Evolutionary conservation across 2,888 invertebrate species (phyloP), one percentile per base, ranked within the genome.

Genomic region (Papilio demoleus): DNA sequence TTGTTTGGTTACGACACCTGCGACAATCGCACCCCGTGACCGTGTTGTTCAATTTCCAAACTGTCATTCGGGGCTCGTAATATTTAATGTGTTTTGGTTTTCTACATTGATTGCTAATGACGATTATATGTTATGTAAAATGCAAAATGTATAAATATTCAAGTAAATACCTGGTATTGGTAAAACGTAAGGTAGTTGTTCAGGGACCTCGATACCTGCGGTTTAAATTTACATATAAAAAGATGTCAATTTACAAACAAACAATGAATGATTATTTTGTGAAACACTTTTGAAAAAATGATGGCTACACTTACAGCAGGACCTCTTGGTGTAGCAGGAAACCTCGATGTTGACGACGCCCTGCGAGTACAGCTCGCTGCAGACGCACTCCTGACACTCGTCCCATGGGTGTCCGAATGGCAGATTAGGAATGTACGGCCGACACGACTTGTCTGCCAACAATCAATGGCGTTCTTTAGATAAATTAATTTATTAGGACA

Each of bases 331-430:
- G 73, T 79, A 87, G 74, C 92, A 92, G 76, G 83, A 85, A 67
- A 91, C 81, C 76, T 92, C 92, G 0, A 92, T 79, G 34, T 81
- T 86, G 73, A 84, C 73, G 53, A 81, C 59, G 1, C 79, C 80
- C 0, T 58, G 12, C 2, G 75, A 68, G 42, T 69, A 72, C 9
- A 78, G 73, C 71, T 91, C 90, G 0, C 74, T 78, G 72, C 92
- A 92, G 42, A 87, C 73, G 70, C 92, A 92, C 59, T 82, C 72
- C 74, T 86, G 87, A 74, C 92, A 92, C 1, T 86, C 84, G 70
- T 91, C 90, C 90, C 90, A 91, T 0, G 92, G 92, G 71, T 92
- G 91, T 72, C 87, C 84, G 84, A 92, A 92, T 0, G 84, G 81
- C 59, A 79, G 78, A 69, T 85, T 82, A 0, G 89, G 86, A 0